These are phyloP conservation scores for Acleris cristana DNA, from an alignment of 2,888 invertebrate genomes.

Conservation along the genomic window DNA sequence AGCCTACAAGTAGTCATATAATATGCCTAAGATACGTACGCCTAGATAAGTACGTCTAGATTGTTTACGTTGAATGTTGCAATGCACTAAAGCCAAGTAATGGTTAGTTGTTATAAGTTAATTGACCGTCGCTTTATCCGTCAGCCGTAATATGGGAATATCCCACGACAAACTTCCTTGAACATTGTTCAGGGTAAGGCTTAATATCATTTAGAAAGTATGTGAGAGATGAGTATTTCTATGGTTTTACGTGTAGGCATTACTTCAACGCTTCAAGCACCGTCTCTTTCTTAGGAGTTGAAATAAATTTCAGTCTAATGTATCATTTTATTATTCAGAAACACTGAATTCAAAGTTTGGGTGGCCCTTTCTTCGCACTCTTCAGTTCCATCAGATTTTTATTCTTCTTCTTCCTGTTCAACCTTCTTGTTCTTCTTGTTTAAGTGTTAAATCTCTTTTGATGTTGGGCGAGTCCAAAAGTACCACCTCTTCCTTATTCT, in stretches of 20 bases:
- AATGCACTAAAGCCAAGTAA: slow-evolving; percentile 18
- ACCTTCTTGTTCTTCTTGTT: no score
- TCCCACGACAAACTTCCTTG: slow-evolving; percentile 27
- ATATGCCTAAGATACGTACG: slow-evolving; percentile 21
- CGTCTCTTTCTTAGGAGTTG: no score
- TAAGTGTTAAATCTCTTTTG: no score
- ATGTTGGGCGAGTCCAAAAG: no score
- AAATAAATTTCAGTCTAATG: no score
- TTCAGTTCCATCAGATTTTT: no score
- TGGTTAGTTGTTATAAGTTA: slow-evolving; percentile 6
- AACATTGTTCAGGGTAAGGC: slow-evolving; percentile 1
- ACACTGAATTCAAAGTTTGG: no score
- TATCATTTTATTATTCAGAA: no score
- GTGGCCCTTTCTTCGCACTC: no score
- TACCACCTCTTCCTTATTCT: no score
- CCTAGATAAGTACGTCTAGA: slow-evolving; percentile 23
- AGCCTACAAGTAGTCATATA: slow-evolving; percentile 4
- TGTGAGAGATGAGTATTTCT: slow-evolving; percentile 3
- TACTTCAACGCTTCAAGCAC: no score
- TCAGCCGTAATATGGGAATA: slow-evolving; percentile 26
- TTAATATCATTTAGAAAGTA: slow-evolving; percentile 16
- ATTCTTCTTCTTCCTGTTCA: no score
- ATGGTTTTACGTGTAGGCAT: neutral
- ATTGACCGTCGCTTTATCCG: slow-evolving; percentile 24
- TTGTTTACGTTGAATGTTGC: slow-evolving; percentile 20